Evolutionary conservation across 2,797 vertebrate genomes (phyloP), one percentile per base, ranked within the genome.

Genomic region (Sebastes taczanowskii): DNA sequence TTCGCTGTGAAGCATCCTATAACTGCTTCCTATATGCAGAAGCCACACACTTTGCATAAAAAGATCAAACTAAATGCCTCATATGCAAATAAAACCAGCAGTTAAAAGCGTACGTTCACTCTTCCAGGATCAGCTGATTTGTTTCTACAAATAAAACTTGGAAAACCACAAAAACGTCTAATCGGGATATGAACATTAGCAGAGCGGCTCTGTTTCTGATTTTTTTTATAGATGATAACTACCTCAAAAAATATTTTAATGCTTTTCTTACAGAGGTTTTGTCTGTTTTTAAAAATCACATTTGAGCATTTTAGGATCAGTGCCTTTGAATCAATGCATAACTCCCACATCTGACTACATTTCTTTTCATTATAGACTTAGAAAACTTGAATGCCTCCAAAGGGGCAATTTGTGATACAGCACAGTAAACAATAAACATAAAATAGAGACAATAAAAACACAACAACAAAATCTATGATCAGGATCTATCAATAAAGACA

Each of bases 11-110:
- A 66, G 60, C 49, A 22, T 60, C 13, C 2, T 23, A 30, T 25
- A 61, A 58, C 35, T 1, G 0, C 32, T 16, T 61, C 38, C 34
- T n/a, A 7, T 72, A 27, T 53, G 29, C 5, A 7, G 0, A 8
- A 56, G n/a, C 75, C 32, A 6, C 29, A 22, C 2, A 5, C 7
- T 83, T 79, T 77, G 62, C 77, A 78, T 69, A 27, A 22, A 20
- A 11, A 30, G 3, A 75, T 62, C 11, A 69, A 35, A 2, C 27
- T 13, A 35, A 46, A 7, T 34, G 23, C 16, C 11, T 64, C 3
- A 11, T 4, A 81, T 62, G 74, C 74, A 83, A 78, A 74, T 60
- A 0, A 22, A 30, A 34, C 23, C 3, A 7, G n/a, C 59, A 5
- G 77, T 34, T 63, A 5, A 11, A 9, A 5, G 8, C 11, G 4